phyloP scores from a whole-genome alignment of 2,888 invertebrate genomes.

The Octonoba sinensis region DNA sequence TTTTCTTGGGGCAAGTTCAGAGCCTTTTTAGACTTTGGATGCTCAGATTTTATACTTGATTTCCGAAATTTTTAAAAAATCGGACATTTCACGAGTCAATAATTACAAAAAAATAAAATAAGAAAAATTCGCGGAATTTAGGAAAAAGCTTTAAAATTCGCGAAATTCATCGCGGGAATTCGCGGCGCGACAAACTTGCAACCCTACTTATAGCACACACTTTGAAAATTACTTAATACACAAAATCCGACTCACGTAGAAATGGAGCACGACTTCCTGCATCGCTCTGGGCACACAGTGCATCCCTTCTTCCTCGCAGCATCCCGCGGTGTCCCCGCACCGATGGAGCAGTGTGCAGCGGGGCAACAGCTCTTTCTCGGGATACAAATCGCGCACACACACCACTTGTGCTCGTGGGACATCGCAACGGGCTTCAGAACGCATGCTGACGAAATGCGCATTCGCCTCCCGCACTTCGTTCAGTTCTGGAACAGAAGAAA shows the following conservation, averaged over 20 bases:
- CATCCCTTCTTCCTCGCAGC: conserved; percentile 75
- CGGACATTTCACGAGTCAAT: too few species aligned
- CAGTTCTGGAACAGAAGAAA: conserved; percentile 29
- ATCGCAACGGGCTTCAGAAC: conserved; percentile 73
- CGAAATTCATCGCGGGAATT: too few species aligned
- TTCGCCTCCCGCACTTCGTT: conserved; percentile 61
- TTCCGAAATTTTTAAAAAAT: too few species aligned
- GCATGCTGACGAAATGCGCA: conserved; percentile 62
- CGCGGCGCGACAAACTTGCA: too few species aligned
- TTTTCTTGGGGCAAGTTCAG: too few species aligned
- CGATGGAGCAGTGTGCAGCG: conserved; percentile 88
- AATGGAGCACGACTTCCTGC: conserved; percentile 60
- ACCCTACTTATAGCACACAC: too few species aligned
- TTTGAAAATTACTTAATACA: neutral
- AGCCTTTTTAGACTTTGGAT: too few species aligned
- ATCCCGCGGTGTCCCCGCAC: conserved; percentile 89
- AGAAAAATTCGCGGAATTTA: too few species aligned
- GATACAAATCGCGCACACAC: conserved; percentile 79
- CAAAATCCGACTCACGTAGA: conserved; percentile 48
- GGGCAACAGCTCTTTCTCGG: conserved; percentile 83
- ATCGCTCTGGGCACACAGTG: conserved; percentile 52
- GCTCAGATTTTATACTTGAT: too few species aligned
- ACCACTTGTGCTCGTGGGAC: conserved; percentile 81
- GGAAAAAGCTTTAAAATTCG: too few species aligned
- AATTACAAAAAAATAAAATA: too few species aligned